These are phyloP conservation scores for Steinernema carpocapsae DNA, from an alignment of 2,888 invertebrate species.

Conservation along the genomic window DNA sequence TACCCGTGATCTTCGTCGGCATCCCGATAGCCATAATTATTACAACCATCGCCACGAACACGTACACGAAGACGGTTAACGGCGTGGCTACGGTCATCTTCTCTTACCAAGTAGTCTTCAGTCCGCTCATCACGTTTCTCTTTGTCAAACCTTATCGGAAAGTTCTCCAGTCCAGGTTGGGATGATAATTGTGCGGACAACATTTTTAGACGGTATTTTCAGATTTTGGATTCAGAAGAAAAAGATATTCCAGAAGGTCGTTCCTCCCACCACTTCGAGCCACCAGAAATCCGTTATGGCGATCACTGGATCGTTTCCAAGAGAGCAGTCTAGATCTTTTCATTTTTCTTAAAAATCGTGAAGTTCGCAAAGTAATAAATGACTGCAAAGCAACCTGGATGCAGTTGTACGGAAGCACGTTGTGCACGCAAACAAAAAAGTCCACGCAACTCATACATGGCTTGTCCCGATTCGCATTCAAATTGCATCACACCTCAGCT, in stretches of 20 bases:
- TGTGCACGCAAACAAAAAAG: no score
- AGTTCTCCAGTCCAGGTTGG: constrained; percentile 22
- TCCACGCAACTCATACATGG: no score
- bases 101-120: constrained; percentile 38
- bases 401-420: background rate
- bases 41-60: constrained; percentile 34
- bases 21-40: constrained; percentile 36
- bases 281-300: background rate
- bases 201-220: background rate
- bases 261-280: constrained; percentile 17
- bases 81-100: constrained; percentile 37
- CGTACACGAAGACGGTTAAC: constrained; percentile 34
- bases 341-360: background rate
- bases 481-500: no score
- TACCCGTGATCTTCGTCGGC: constrained; percentile 37
- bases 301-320: background rate
- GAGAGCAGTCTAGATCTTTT: background rate
- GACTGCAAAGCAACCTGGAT: no score
- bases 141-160: constrained; percentile 37
- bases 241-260: constrained; percentile 22
- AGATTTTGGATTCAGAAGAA: constrained; percentile 28
- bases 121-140: constrained; percentile 38
- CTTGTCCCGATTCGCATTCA: no score
- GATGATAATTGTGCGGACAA: background rate
- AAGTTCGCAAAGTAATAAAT: background rate